Evolutionary conservation across 2,113 vertebrate genomes (phyloP), one percentile per base, ranked within the genome.

Genomic region (Ciconia boyciana): DNA sequence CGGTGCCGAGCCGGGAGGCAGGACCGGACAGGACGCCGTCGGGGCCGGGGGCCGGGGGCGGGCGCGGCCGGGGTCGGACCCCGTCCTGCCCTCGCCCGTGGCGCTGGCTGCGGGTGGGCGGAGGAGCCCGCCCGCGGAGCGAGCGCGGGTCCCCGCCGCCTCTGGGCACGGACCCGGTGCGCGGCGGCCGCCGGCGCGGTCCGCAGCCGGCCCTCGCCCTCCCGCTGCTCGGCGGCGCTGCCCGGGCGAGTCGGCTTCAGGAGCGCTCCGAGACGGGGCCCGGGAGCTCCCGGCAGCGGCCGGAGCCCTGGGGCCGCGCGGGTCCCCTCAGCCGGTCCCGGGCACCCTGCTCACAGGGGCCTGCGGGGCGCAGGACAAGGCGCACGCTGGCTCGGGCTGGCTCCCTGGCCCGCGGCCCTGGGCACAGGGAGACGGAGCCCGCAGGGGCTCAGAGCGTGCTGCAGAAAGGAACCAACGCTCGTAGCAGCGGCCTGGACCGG

Each of bases 401-500:
- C 25, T 18, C 55, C 36, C 44, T 9, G 44, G 44, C n/a, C 44
- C 3, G 13, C 18, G 60, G 16, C 7, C 28, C 44, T 2, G 34
- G 36, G 19, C 24, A 31, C 12, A 1, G 2, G 44, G 85, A 32
- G 39, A 15, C 28, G 55, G 5, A 22, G 65, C 49, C 58, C 7
- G 49, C 29, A 29, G 55, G 13, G 41, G 8, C 43, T 49, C 31
- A 1, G 57, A 22, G 21, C 17, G 3, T 7, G 14, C 11, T 41
- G 36, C 65, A 16, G 49, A 19, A 22, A 25, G 57, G 51, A 39
- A 20, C 5, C 51, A 8, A 18, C 12, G 28, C 15, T 22, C 60
- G 11, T 2, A 25, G 52, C n/a, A 5, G 22, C 2, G 1, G 5
- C 31, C 41, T 36, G 25, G 62, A 31, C 18, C 1, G 1, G 8